These are phyloP conservation scores for Heteromurus nitidus DNA, from an alignment of 2,888 invertebrate species.

Conservation along the genomic window DNA sequence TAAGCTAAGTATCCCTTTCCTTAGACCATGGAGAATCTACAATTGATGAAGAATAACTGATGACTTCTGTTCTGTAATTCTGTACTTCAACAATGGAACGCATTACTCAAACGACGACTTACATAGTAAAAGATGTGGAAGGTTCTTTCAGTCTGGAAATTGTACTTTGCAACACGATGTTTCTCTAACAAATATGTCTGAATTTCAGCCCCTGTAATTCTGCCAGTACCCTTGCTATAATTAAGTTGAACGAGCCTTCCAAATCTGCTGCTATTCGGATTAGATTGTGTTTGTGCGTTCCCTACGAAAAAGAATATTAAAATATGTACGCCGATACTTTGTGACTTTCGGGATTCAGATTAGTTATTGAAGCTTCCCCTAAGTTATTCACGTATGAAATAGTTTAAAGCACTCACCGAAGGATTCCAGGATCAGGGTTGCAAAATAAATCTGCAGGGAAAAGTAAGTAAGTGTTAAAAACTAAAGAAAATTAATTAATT, in stretches of 20 bases:
- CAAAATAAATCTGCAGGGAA: conserved; percentile 59
- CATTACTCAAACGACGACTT: too few species aligned
- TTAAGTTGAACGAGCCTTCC: conserved; percentile 69
- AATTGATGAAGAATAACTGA: too few species aligned
- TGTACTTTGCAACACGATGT: conserved; percentile 69
- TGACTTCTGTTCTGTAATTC: too few species aligned
- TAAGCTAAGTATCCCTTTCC: conserved; percentile 37
- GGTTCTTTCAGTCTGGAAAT: conserved; percentile 62
- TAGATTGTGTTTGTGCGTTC: conserved; percentile 69
- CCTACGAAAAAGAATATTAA: conserved; percentile 40
- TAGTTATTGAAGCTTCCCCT: too few species aligned
- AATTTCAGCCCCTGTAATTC: conserved; percentile 68
- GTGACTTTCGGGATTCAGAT: too few species aligned
- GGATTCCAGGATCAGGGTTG: conserved; percentile 57
- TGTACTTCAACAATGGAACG: too few species aligned
- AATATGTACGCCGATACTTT: neutral
- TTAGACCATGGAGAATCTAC: conserved; percentile 59
- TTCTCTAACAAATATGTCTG: conserved; percentile 71
- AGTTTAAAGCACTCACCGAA: conserved; percentile 35
- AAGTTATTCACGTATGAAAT: neutral
- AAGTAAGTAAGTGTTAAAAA: conserved; percentile 1
- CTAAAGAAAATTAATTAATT: neutral
- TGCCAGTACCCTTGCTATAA: conserved; percentile 44
- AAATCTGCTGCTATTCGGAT: conserved; percentile 71
- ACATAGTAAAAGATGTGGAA: conserved; percentile 72